Percentiles rank a stretch among this genome's conserved stretches.
Conservation (phyloP, 2,888 invertebrate species). For the Macrosoma leucophasiata region DNA sequence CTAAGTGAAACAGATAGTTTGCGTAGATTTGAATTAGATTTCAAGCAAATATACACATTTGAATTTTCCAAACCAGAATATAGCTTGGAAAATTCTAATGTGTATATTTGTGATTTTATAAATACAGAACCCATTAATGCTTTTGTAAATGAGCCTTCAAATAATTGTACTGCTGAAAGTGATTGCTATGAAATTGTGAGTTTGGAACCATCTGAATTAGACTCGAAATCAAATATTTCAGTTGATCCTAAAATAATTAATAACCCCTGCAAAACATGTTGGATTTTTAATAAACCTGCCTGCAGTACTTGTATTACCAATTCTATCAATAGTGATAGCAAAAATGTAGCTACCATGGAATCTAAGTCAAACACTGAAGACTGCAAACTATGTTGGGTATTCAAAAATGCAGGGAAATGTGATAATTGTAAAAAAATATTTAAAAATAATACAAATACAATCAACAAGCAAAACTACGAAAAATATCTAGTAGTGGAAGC, state of each 20-base stretch:
- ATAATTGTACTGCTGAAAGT: too few relatives aligned
- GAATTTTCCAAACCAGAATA: constrained; percentile 31
- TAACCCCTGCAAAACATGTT: constrained; percentile 29
- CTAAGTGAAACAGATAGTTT: too few relatives aligned
- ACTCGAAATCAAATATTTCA: not conserved
- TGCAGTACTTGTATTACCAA: constrained; percentile 26
- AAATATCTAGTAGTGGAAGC: too few relatives aligned
- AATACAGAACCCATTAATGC: too few relatives aligned
- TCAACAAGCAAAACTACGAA: not conserved
- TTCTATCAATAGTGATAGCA: not conserved
- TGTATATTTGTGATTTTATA: too few relatives aligned
- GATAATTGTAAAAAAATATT: constrained; percentile 33
- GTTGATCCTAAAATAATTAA: not conserved
- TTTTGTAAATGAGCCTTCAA: too few relatives aligned
- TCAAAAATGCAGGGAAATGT: constrained; percentile 33
- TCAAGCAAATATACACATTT: constrained; percentile 25
- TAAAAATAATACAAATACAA: constrained; percentile 4
- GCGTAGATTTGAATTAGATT: constrained; percentile 15
- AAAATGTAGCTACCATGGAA: not conserved
- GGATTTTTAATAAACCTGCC: constrained; percentile 31
- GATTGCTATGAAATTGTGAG: too few relatives aligned
- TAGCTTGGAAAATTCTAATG: too few relatives aligned
- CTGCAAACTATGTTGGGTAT: constrained; percentile 45
- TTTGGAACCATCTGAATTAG: too few relatives aligned
- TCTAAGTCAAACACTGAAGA: constrained; percentile 2